Evolutionary conservation across 2,888 invertebrate species (phyloP).

Genomic region (Geotrupes spiniger): DNA sequence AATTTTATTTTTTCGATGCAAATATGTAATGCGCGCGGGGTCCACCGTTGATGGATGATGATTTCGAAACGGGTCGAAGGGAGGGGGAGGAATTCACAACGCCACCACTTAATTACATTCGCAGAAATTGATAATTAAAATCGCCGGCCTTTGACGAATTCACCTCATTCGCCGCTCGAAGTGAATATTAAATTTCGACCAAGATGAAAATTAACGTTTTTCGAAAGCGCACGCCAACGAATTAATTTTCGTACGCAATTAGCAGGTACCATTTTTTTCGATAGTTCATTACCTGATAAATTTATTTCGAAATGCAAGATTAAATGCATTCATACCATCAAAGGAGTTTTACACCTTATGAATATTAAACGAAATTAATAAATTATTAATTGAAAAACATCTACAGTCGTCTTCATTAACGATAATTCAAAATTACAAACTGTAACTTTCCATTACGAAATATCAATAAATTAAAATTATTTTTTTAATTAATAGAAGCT

Average conservation of each 20-base stretch:
- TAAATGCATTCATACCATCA: too few relatives aligned
- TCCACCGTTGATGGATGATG: conserved; percentile 39
- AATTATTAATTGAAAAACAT: too few relatives aligned
- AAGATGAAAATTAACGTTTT: background rate
- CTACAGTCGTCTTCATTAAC: too few relatives aligned
- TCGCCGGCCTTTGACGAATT: conserved; percentile 34
- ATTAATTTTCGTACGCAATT: conserved; percentile 3
- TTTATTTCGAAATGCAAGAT: background rate
- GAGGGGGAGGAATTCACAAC: conserved; percentile 11
- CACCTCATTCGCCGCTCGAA: background rate
- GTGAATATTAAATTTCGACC: conserved; percentile 4
- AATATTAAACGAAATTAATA: too few relatives aligned
- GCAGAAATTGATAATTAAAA: conserved; percentile 47
- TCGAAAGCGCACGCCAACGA: background rate
- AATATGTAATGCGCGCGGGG: conserved; percentile 42
- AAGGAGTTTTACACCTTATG: too few relatives aligned
- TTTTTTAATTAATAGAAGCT: too few relatives aligned
- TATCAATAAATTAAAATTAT: too few relatives aligned
- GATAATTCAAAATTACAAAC: too few relatives aligned
- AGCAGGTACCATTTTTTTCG: too few relatives aligned
- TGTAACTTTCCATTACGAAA: too few relatives aligned
- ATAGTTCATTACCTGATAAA: background rate
- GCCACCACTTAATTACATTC: conserved; percentile 42
- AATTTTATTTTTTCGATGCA: conserved; percentile 54
- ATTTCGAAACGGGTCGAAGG: conserved; percentile 30